Evolutionary conservation across 2,888 invertebrate genomes (phyloP).

Genomic region (Shargacucullia verbasci): DNA sequence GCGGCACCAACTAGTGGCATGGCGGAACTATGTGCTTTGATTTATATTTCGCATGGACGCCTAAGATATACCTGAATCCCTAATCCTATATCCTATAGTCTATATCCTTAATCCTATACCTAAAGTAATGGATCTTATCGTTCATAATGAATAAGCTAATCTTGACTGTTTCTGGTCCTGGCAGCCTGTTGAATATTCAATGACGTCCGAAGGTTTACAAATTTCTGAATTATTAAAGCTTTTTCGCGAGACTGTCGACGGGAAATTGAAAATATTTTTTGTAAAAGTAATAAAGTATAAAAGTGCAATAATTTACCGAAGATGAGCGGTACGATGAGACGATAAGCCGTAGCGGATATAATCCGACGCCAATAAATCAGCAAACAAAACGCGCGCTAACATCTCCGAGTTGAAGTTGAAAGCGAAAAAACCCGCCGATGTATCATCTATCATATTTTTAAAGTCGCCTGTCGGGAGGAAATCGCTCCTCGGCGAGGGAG

Average conservation of each 20-base stretch:
- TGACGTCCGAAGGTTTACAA: constrained; percentile 4
- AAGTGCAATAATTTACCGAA: constrained; percentile 35
- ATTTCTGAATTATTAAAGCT: not conserved
- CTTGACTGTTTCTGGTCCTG: not conserved
- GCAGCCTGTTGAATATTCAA: constrained; percentile 23
- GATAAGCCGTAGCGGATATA: constrained; percentile 35
- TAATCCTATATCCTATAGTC: too few relatives aligned
- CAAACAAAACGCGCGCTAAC: constrained; percentile 23
- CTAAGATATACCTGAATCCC: too few relatives aligned
- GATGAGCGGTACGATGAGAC: constrained; percentile 26
- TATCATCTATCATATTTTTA: constrained; percentile 71
- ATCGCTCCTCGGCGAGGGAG: constrained; percentile 61
- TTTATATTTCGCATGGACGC: too few relatives aligned
- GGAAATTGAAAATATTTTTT: constrained; percentile 23
- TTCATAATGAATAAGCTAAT: constrained; percentile 1
- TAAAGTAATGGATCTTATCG: too few relatives aligned
- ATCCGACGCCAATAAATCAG: constrained; percentile 49
- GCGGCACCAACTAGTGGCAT: too few relatives aligned
- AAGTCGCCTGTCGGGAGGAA: constrained; percentile 63
- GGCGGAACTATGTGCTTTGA: too few relatives aligned
- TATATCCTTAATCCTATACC: too few relatives aligned
- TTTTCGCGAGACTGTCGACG: not conserved
- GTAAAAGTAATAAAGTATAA: constrained; percentile 10
- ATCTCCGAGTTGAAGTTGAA: constrained; percentile 26
- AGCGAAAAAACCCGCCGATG: constrained; percentile 43